A percentile compares a stretch with the other conserved stretches of the same genome.
phyloP scores from a whole-genome alignment of 2,888 invertebrate species.

The Sesia bembeciformis region DNA sequence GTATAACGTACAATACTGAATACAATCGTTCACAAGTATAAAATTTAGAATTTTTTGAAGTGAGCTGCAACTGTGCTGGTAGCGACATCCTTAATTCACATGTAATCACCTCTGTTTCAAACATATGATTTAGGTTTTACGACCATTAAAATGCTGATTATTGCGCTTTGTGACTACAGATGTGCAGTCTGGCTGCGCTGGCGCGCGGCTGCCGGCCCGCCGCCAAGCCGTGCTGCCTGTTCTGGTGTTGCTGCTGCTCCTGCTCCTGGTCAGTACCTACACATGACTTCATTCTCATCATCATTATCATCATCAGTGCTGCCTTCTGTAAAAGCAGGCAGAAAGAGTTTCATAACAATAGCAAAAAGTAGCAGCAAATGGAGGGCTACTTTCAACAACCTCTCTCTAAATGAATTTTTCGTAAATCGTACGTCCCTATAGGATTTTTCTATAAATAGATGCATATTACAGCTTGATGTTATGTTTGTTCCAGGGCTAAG shows the following conservation, averaged over 20 bases:
- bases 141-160: neutral
- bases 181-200: slow-evolving; percentile 69
- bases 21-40: too few species aligned
- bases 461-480: neutral
- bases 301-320: too few species aligned
- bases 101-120: too few species aligned
- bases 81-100: too few species aligned
- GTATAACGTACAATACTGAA: too few species aligned
- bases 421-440: too few species aligned
- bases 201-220: slow-evolving; percentile 71
- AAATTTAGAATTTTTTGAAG: too few species aligned
- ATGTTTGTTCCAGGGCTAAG: slow-evolving; percentile 52
- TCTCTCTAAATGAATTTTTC: too few species aligned
- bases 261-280: slow-evolving; percentile 61
- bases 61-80: too few species aligned
- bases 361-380: too few species aligned
- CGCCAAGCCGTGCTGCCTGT: slow-evolving; percentile 76
- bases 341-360: neutral
- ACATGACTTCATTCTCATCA: neutral
- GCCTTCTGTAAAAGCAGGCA: neutral
- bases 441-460: neutral
- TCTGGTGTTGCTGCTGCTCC: slow-evolving; percentile 77
- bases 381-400: too few species aligned
- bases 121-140: too few species aligned
- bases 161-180: slow-evolving; percentile 30